Evolutionary conservation across 2,113 vertebrate species (phyloP), one percentile per base, ranked within the genome.

Genomic region (Gasterosteus nipponicus): DNA sequence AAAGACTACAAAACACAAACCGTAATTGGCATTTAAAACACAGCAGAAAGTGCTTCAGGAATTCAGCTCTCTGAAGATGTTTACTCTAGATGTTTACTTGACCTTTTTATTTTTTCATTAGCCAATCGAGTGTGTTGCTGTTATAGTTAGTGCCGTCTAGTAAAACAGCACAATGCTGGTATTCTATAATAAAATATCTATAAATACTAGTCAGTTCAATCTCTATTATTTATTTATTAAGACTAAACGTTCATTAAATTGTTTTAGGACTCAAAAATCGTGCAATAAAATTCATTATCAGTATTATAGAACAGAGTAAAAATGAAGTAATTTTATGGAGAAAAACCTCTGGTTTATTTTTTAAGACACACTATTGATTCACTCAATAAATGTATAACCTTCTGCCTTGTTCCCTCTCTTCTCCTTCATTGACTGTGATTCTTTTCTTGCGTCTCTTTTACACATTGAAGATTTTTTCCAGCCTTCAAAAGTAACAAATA

Each of bases 1-100:
- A 19, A 53, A 62, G 74, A 59, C 31, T 10, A 31, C 31, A 60
- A 57, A 72, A 57, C 69, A 82, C 14, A 59, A 63, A 69, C 14
- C 15, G 41, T 35, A 51, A 77, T 10, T 61, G 63, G 35, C 47
- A 7, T 31, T 4, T 49, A 33, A 42, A 68, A 47, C 73, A 56
- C 49, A 39, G 39, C 38, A 54, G 7, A 39, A 12, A 44, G 53
- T 1, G 31, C n/a, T 67, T 7, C 1, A 29, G 5, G n/a, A 35
- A 10, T 61, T 68, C 46, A 16, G 58, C 19, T 5, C 33, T 49
- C 5, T 33, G 6, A 46, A 38, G 49, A 54, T 26, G 14, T 41
- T 10, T 4, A 42, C 7, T 16, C 65, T 15, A 41, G 38, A 58
- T 58, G 67, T 69, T 54, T 54, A 26, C 8, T 41, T 4, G 7